Evolutionary conservation across 2,797 vertebrate species (phyloP).

Genomic region (Corythornis leucogaster): DNA sequence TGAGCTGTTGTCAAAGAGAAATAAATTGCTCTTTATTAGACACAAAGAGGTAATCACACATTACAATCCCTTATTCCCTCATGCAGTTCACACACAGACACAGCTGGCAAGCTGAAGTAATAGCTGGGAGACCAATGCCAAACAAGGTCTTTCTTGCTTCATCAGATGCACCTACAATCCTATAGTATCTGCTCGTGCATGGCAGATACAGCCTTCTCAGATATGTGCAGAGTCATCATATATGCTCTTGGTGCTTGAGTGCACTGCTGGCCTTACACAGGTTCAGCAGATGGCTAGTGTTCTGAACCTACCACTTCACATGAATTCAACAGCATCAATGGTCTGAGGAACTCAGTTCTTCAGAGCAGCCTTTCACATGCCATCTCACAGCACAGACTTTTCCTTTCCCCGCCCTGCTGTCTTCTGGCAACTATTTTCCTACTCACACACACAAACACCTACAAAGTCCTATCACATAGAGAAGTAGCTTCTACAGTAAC

Average conservation of each 20-base stretch:
- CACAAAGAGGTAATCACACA: background rate
- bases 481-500: background rate
- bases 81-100: background rate
- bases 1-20: background rate
- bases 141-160: background rate
- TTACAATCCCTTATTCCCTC: background rate
- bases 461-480: background rate
- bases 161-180: background rate
- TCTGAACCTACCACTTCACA: background rate
- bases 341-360: background rate
- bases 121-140: background rate
- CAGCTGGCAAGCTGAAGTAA: background rate
- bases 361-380: background rate
- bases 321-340: background rate
- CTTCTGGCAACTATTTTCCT: background rate
- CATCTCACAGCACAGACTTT: background rate
- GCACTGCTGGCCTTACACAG: background rate
- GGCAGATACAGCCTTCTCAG: background rate
- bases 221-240: background rate
- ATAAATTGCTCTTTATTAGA: background rate
- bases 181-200: background rate
- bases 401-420: background rate
- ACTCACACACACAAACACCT: accelerated
- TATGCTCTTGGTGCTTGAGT: background rate
- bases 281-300: background rate